Conservation (phyloP, 1,140 invertebrate species). For the Camponotus floridanus region DNA sequence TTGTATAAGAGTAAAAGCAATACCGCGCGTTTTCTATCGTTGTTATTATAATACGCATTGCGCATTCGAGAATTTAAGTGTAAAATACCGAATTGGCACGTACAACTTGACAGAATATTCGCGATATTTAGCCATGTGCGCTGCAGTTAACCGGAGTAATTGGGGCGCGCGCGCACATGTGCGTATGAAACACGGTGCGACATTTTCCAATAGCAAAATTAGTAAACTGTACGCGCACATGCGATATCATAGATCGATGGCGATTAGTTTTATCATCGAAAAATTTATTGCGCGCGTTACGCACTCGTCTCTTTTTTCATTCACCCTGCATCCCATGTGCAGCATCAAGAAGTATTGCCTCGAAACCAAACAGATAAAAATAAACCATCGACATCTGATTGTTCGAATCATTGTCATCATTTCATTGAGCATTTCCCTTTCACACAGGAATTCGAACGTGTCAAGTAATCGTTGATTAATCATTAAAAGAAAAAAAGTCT, state of each 20-base stretch:
- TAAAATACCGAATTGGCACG: conserved; percentile 25
- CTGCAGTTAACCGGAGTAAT: conserved; percentile 24
- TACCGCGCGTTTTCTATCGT: not conserved
- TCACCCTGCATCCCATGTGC: not conserved
- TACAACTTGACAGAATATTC: conserved; percentile 21
- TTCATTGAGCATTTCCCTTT: not conserved
- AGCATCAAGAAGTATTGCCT: not conserved
- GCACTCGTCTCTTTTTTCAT: not conserved
- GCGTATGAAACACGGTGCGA: not conserved
- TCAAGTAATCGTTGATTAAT: not conserved
- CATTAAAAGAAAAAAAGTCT: not conserved
- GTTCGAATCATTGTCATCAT: not conserved
- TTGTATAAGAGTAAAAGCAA: not conserved
- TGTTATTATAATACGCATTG: conserved; percentile 14
- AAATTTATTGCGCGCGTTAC: not conserved
- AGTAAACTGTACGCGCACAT: conserved; percentile 5
- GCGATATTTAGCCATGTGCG: conserved; percentile 19
- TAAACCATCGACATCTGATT: not conserved
- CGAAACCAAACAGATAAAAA: not conserved
- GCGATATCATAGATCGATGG: conserved; percentile 2
- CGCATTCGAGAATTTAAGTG: conserved; percentile 18
- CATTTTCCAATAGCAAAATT: conserved; percentile 44
- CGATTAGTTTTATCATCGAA: conserved; percentile 23
- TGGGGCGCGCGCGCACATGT: not conserved
- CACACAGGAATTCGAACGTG: not conserved